Conservation (phyloP, 2,888 invertebrate genomes). For the Acanthosoma haemorrhoidale region DNA sequence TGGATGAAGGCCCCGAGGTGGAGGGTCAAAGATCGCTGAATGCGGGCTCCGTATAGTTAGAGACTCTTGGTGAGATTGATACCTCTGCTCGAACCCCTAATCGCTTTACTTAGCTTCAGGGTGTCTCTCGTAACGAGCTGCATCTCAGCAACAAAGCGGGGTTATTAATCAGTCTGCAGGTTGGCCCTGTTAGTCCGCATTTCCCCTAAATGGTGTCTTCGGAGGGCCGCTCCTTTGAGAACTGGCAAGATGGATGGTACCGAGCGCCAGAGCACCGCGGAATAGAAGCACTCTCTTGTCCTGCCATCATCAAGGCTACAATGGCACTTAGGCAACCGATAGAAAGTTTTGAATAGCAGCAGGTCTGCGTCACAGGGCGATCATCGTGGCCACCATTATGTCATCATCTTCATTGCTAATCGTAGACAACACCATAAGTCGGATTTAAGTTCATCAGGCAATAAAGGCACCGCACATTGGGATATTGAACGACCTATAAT, state of each 20-base stretch:
- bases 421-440: too few species aligned
- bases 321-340: too few species aligned
- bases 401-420: too few species aligned
- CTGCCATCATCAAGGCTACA: too few species aligned
- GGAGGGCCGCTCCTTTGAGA: not conserved
- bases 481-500: too few species aligned
- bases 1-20: not conserved
- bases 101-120: not conserved
- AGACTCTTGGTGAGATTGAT: not conserved
- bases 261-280: too few species aligned
- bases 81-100: not conserved
- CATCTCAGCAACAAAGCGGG: not conserved
- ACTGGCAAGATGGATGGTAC: not conserved
- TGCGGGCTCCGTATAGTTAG: not conserved
- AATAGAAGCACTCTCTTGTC: too few species aligned
- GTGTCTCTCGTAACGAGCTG: constrained; percentile 1
- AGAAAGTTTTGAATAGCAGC: too few species aligned
- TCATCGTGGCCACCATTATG: too few species aligned
- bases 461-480: too few species aligned
- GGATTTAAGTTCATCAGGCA: too few species aligned
- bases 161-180: not conserved
- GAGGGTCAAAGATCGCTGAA: constrained; percentile 3
- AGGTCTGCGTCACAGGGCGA: too few species aligned
- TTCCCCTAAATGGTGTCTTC: not conserved
- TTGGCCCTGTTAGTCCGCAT: not conserved